Percentiles rank a stretch among this genome's conserved stretches.
Evolutionary conservation across 2,113 vertebrate genomes (phyloP).

Genomic region (Prionailurus bengalensis): DNA sequence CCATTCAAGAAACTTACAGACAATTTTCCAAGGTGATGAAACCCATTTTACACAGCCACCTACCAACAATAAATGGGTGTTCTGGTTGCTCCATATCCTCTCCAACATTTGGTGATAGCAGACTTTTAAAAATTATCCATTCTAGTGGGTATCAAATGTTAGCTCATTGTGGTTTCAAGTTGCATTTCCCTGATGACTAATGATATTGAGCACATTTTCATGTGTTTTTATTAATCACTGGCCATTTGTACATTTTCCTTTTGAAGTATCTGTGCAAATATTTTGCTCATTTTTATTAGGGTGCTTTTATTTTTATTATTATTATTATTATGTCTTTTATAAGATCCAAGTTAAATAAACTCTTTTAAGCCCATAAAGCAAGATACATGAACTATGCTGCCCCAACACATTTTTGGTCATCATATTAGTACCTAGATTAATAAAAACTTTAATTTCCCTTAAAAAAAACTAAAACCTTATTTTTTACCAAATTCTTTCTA

Average conservation of each 20-base stretch:
- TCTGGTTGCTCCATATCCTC: background rate
- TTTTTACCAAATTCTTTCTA: constrained; percentile 21
- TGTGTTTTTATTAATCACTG: background rate
- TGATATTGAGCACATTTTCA: background rate
- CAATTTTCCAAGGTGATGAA: constrained; percentile 28
- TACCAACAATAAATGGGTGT: background rate
- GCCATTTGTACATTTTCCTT: constrained; percentile 1
- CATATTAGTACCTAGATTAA: constrained; percentile 19
- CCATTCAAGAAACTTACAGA: background rate
- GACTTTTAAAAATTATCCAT: constrained; percentile 43
- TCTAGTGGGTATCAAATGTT: background rate
- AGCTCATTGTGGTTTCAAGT: constrained; percentile 25
- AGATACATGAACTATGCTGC: background rate
- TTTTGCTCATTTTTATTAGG: constrained; percentile 35
- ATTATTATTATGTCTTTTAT: background rate
- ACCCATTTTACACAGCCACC: background rate
- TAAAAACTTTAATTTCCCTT: background rate
- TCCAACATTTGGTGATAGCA: constrained; percentile 2
- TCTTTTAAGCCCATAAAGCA: constrained; percentile 55
- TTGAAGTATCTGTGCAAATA: constrained; percentile 29
- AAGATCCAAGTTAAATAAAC: constrained; percentile 40
- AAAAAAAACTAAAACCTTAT: constrained; percentile 27
- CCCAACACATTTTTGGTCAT: constrained; percentile 8
- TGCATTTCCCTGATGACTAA: constrained; percentile 25
- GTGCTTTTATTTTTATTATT: constrained; percentile 57